Evolutionary conservation across 2,797 vertebrate species (phyloP).

Genomic region (Benthosema pterotum): DNA sequence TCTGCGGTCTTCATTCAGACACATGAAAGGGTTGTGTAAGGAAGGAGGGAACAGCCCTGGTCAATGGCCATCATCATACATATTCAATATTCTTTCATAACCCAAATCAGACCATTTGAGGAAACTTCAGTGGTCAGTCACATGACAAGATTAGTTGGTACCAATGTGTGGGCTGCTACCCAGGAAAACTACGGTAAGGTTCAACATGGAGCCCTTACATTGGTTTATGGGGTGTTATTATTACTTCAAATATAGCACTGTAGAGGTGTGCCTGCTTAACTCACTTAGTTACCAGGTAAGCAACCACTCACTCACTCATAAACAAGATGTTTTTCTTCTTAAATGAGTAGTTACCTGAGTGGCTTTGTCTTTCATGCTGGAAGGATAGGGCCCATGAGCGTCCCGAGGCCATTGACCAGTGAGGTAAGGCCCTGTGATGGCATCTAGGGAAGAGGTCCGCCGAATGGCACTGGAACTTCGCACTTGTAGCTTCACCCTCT

Average conservation of each 20-base stretch:
- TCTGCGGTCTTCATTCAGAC: slow-evolving; percentile 67
- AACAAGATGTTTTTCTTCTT: neutral
- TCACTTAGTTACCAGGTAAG: neutral
- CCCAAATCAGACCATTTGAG: slow-evolving; percentile 38
- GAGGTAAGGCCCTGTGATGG: slow-evolving; percentile 95
- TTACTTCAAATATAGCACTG: slow-evolving; percentile 22
- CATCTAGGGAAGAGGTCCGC: slow-evolving; percentile 92
- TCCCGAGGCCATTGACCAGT: slow-evolving; percentile 97
- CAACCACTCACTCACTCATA: neutral
- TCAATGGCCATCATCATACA: slow-evolving; percentile 60
- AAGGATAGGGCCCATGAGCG: slow-evolving; percentile 87
- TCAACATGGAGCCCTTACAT: slow-evolving; percentile 32
- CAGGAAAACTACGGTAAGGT: slow-evolving; percentile 37
- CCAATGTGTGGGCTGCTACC: slow-evolving; percentile 45
- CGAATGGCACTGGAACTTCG: slow-evolving; percentile 88
- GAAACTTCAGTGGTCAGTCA: slow-evolving; percentile 39
- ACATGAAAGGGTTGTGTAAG: slow-evolving; percentile 69
- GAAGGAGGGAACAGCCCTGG: slow-evolving; percentile 49
- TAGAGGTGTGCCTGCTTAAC: slow-evolving; percentile 10
- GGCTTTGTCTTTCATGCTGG: slow-evolving; percentile 97
- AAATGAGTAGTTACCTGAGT: slow-evolving; percentile 88
- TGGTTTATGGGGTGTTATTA: slow-evolving; percentile 31
- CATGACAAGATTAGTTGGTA: slow-evolving; percentile 44
- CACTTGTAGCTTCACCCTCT: slow-evolving; percentile 89
- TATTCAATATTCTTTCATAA: slow-evolving; percentile 71